These are phyloP conservation scores for Lasioglossum leucozonium DNA, from an alignment of 2,888 invertebrate species.

Conservation along the genomic window DNA sequence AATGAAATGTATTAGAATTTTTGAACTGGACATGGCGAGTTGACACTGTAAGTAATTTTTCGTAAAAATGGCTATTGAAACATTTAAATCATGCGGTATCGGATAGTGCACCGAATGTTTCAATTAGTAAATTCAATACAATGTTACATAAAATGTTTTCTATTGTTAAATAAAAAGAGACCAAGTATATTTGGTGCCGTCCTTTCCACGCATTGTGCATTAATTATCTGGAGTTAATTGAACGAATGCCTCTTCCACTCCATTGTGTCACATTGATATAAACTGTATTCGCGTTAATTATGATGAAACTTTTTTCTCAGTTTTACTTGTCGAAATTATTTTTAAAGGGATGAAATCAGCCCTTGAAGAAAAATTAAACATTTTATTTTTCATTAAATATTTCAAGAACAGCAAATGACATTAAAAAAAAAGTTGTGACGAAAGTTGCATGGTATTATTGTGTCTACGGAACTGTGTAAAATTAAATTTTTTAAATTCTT, in stretches of 20 bases:
- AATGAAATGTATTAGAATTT: neutral
- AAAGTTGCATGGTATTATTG: too few species aligned
- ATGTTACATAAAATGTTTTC: neutral
- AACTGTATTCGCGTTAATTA: too few species aligned
- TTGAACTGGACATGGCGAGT: neutral
- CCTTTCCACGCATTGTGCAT: neutral
- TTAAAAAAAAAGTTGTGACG: too few species aligned
- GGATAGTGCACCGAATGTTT: neutral
- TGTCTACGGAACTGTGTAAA: too few species aligned
- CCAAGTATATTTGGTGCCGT: too few species aligned
- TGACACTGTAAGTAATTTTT: neutral
- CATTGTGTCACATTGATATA: neutral
- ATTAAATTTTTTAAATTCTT: too few species aligned
- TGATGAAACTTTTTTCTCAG: too few species aligned
- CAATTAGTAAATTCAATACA: neutral
- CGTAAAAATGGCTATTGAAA: neutral
- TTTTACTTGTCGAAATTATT: too few species aligned
- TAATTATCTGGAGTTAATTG: neutral
- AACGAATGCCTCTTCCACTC: neutral
- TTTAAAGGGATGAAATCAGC: too few species aligned
- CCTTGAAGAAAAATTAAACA: too few species aligned
- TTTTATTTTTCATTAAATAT: too few species aligned
- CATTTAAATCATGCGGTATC: slow-evolving; percentile 3
- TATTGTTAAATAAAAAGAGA: neutral
- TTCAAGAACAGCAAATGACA: too few species aligned